These are phyloP conservation scores for Crotalus horridus DNA, from an alignment of 2,113 vertebrate genomes.

Conservation along the genomic window DNA sequence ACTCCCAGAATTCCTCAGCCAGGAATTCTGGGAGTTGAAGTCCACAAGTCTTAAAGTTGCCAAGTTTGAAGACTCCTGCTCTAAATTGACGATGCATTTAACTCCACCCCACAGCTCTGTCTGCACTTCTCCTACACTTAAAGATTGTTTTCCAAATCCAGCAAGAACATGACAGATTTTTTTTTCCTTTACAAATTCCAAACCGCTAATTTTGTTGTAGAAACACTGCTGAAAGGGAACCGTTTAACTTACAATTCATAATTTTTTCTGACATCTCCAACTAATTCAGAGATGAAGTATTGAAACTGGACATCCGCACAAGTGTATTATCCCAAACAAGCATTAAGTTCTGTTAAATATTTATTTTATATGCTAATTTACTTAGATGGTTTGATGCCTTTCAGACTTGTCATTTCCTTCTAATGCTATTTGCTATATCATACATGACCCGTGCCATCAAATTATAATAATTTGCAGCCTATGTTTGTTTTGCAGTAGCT, in stretches of 20 bases:
- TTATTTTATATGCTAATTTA: background rate
- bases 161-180: background rate
- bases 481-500: background rate
- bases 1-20: too few species aligned
- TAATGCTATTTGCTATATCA: background rate
- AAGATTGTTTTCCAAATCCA: background rate
- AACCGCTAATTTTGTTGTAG: background rate
- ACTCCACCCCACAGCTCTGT: background rate
- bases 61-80: too few species aligned
- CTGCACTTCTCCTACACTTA: background rate
- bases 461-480: background rate
- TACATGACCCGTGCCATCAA: background rate
- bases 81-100: background rate
- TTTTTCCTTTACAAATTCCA: background rate
- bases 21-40: too few species aligned
- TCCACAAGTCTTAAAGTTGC: too few species aligned
- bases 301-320: background rate
- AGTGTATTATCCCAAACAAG: background rate
- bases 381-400: background rate
- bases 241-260: background rate
- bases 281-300: background rate
- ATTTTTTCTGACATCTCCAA: background rate
- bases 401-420: background rate
- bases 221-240: background rate
- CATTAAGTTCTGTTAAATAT: background rate